A percentile compares a stretch with the other conserved stretches of the same genome.
phyloP scores from a whole-genome alignment of 1,140 invertebrate genomes.

The Steinernema khuongi region DNA sequence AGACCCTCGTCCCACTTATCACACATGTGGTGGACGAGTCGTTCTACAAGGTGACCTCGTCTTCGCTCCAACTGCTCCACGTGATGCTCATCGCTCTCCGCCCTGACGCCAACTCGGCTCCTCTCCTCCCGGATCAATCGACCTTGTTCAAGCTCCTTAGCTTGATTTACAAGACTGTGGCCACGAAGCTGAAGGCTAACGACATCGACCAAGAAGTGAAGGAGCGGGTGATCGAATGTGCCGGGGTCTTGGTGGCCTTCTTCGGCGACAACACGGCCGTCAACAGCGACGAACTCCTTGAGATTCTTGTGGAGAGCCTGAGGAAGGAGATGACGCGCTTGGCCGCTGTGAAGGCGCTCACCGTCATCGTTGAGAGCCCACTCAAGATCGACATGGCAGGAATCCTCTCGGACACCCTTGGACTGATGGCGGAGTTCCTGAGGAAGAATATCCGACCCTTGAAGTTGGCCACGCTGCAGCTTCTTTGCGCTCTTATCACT shows the following conservation, averaged over 20 bases:
- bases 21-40: conserved; percentile 67
- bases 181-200: not conserved
- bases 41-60: conserved; percentile 81
- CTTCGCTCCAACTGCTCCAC: not conserved
- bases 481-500: conserved; percentile 80
- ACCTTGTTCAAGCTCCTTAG: not conserved
- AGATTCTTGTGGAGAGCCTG: conserved; percentile 85
- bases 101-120: not conserved
- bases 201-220: conserved; percentile 48
- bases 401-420: conserved; percentile 79
- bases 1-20: conserved; percentile 13
- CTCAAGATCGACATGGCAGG: conserved; percentile 77
- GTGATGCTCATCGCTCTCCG: not conserved
- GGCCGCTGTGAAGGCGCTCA: conserved; percentile 80
- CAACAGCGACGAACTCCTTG: conserved; percentile 62
- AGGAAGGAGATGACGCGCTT: conserved; percentile 91
- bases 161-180: not conserved
- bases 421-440: conserved; percentile 83
- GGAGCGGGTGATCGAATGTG: conserved; percentile 25
- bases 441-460: conserved; percentile 91
- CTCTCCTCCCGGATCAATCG: not conserved
- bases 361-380: conserved; percentile 60
- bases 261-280: conserved; percentile 21
- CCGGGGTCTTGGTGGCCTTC: conserved; percentile 16
- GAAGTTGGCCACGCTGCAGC: conserved; percentile 80